phyloP scores from a whole-genome alignment of 2,797 vertebrate species.

The Cynodonichthys magdalenae region DNA sequence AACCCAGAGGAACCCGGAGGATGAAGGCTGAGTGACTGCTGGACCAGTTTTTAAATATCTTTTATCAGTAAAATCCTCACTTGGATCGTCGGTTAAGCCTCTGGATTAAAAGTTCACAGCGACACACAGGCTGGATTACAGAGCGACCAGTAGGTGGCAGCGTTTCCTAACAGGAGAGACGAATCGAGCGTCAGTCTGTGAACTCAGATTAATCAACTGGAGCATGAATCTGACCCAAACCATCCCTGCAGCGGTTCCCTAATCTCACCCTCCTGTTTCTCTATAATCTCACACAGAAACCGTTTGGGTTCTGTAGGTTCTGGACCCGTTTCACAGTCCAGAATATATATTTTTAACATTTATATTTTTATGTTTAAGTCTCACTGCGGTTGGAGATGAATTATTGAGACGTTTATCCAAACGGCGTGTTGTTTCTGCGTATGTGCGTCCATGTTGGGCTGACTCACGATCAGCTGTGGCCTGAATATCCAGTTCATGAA shows the following conservation, averaged over 20 bases:
- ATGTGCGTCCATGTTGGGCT: slow-evolving; percentile 24
- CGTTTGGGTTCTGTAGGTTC: slow-evolving; percentile 37
- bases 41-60: too few relatives aligned
- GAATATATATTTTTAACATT: background rate
- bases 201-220: slow-evolving; percentile 64
- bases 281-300: slow-evolving; percentile 52
- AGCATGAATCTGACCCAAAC: slow-evolving; percentile 57
- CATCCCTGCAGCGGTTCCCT: slow-evolving; percentile 42
- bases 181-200: slow-evolving; percentile 4
- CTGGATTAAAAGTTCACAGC: slow-evolving; percentile 45
- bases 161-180: slow-evolving; percentile 30
- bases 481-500: slow-evolving; percentile 59
- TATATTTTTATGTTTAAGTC: slow-evolving; percentile 1
- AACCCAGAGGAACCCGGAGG: slow-evolving; percentile 42
- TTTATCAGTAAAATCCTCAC: slow-evolving; percentile 3
- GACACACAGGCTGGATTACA: too few relatives aligned
- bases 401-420: slow-evolving; percentile 8
- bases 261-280: slow-evolving; percentile 49
- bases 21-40: slow-evolving; percentile 54
- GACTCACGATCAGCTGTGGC: slow-evolving; percentile 64
- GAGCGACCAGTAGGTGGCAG: slow-evolving; percentile 55
- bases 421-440: slow-evolving; percentile 16
- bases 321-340: slow-evolving; percentile 11
- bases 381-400: background rate
- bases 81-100: slow-evolving; percentile 26